Conservation (phyloP, 2,113 vertebrate species). For the Anguilla japonica region DNA sequence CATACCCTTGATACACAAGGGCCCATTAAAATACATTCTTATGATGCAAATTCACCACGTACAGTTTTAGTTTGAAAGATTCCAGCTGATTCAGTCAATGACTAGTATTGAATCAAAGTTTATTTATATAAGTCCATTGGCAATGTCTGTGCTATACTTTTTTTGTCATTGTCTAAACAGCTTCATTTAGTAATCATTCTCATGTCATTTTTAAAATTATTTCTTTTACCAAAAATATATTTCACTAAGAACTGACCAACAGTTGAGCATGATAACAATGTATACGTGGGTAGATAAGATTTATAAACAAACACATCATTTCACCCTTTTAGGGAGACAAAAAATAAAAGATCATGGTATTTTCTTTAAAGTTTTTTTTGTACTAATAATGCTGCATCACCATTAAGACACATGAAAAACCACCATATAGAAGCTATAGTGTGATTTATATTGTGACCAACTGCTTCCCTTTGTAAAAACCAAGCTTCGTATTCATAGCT, state of each 20-base stretch:
- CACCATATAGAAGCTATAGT: slow-evolving; percentile 21
- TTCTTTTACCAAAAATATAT: background rate
- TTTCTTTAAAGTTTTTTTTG: background rate
- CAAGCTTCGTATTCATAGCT: slow-evolving; percentile 15
- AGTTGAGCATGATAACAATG: background rate
- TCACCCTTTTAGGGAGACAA: background rate
- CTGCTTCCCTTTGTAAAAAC: slow-evolving; percentile 17
- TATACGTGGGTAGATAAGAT: background rate
- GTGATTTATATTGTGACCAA: slow-evolving; percentile 21
- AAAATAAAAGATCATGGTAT: background rate
- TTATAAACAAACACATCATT: background rate
- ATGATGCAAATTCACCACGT: slow-evolving; percentile 15
- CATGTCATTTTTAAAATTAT: background rate
- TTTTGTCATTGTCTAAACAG: background rate
- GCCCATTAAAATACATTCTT: background rate
- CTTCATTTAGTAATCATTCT: background rate
- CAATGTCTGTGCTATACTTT: background rate
- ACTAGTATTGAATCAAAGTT: background rate
- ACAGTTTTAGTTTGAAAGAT: slow-evolving; percentile 3
- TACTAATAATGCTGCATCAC: background rate
- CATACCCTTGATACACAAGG: background rate
- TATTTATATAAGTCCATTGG: background rate
- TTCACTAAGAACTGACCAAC: background rate
- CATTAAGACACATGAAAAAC: background rate
- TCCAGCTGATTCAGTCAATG: slow-evolving; percentile 6